These are phyloP conservation scores for Pseudococcus jackbeardsleyi DNA, from an alignment of 2,888 invertebrate species.

Conservation along the genomic window DNA sequence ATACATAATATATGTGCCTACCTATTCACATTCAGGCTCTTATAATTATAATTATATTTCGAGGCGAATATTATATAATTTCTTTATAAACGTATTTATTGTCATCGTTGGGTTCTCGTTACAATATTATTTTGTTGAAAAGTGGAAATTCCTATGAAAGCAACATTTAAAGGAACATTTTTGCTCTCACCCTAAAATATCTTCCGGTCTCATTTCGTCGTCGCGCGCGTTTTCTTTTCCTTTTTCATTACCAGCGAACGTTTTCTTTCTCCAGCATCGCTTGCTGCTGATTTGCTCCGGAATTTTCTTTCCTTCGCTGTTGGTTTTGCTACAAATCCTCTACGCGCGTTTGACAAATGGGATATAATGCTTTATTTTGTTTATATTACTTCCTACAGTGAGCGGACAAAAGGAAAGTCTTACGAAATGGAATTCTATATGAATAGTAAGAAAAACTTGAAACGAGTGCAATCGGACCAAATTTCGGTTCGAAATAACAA, in stretches of 20 bases:
- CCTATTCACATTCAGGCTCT: not conserved
- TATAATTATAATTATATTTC: not conserved
- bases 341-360: slow-evolving; percentile 33
- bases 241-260: slow-evolving; percentile 33
- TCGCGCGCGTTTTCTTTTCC: slow-evolving; percentile 44
- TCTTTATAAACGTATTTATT: slow-evolving; percentile 6
- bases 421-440: slow-evolving; percentile 39
- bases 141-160: slow-evolving; percentile 33
- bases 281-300: slow-evolving; percentile 34
- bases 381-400: slow-evolving; percentile 38
- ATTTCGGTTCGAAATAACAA: slow-evolving; percentile 34
- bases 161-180: slow-evolving; percentile 32
- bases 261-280: slow-evolving; percentile 3
- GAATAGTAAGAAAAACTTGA: slow-evolving; percentile 40
- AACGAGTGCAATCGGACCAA: not conserved
- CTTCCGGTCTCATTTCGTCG: slow-evolving; percentile 43
- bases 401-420: slow-evolving; percentile 40
- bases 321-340: slow-evolving; percentile 41
- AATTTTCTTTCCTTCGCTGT: slow-evolving; percentile 44
- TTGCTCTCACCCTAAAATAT: slow-evolving; percentile 37
- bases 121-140: slow-evolving; percentile 39
- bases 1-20: not conserved
- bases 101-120: not conserved
- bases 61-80: not conserved
- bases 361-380: slow-evolving; percentile 47